Evolutionary conservation across 2,113 vertebrate genomes (phyloP).

Genomic region (Oncorhynchus keta): DNA sequence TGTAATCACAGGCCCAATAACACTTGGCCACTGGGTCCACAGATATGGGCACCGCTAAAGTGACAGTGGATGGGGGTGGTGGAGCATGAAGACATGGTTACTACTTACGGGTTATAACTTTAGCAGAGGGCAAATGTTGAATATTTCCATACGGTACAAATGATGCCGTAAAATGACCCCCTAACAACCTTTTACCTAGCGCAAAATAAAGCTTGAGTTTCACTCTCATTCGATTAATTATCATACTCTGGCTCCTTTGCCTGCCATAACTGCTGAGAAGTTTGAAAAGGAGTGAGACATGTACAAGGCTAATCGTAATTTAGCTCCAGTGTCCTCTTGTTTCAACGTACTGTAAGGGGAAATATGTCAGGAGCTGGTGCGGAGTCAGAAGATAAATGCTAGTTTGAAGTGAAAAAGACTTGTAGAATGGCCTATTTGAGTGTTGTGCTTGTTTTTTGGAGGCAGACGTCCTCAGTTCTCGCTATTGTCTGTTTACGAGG

Average conservation of each 20-base stretch:
- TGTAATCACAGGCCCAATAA: slow-evolving; percentile 69
- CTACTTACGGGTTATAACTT: slow-evolving; percentile 26
- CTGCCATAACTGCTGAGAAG: slow-evolving; percentile 28
- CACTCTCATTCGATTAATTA: slow-evolving; percentile 52
- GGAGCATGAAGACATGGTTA: slow-evolving; percentile 61
- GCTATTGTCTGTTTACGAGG: slow-evolving; percentile 65
- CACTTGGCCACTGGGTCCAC: slow-evolving; percentile 54
- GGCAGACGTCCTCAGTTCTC: slow-evolving; percentile 36
- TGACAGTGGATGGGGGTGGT: slow-evolving; percentile 36
- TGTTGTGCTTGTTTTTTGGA: slow-evolving; percentile 35
- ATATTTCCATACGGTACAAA: slow-evolving; percentile 40
- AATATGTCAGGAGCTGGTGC: background rate
- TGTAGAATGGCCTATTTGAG: slow-evolving; percentile 21
- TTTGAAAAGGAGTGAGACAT: slow-evolving; percentile 15
- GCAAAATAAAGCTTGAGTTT: slow-evolving; percentile 56
- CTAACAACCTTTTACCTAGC: slow-evolving; percentile 46
- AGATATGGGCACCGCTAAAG: slow-evolving; percentile 16
- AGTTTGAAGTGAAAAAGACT: slow-evolving; percentile 15
- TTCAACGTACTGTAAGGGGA: background rate
- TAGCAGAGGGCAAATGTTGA: slow-evolving; percentile 43
- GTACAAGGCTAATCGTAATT: slow-evolving; percentile 18
- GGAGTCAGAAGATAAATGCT: background rate
- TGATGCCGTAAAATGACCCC: slow-evolving; percentile 58
- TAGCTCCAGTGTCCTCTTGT: background rate
- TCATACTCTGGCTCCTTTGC: slow-evolving; percentile 29